These are phyloP conservation scores for Scylla paramamosain DNA, from an alignment of 1,140 invertebrate species.

Conservation along the genomic window DNA sequence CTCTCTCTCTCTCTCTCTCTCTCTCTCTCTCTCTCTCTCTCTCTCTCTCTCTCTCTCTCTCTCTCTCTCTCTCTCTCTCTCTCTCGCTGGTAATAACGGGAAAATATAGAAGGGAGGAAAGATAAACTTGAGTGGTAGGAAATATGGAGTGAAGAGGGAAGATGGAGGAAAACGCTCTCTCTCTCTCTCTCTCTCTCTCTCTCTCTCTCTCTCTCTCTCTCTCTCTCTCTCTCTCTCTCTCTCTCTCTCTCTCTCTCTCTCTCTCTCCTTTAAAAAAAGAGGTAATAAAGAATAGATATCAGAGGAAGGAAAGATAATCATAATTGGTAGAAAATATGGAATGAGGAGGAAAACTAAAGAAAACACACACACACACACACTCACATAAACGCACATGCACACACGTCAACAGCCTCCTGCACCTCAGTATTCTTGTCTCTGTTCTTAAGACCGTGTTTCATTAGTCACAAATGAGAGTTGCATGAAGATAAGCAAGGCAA, in stretches of 20 bases:
- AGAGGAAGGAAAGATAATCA: background rate
- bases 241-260: conserved; percentile 40
- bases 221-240: conserved; percentile 37
- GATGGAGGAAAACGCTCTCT: too few relatives aligned
- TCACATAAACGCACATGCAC: conserved; percentile 39
- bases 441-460: background rate
- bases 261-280: background rate
- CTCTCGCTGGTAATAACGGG: too few relatives aligned
- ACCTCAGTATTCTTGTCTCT: background rate
- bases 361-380: conserved; percentile 43
- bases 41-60: too few relatives aligned
- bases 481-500: background rate
- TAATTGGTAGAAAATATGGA: background rate
- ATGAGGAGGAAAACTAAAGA: background rate
- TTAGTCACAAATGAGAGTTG: background rate
- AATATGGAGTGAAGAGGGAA: background rate
- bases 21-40: background rate
- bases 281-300: background rate
- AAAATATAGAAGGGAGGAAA: too few relatives aligned
- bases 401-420: background rate
- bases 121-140: background rate
- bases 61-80: background rate
- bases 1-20: background rate
- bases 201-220: background rate
- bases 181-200: too few relatives aligned